These are phyloP conservation scores for Leptinotarsa rubiginosa DNA, from an alignment of 2,888 invertebrate genomes.

Conservation along the genomic window DNA sequence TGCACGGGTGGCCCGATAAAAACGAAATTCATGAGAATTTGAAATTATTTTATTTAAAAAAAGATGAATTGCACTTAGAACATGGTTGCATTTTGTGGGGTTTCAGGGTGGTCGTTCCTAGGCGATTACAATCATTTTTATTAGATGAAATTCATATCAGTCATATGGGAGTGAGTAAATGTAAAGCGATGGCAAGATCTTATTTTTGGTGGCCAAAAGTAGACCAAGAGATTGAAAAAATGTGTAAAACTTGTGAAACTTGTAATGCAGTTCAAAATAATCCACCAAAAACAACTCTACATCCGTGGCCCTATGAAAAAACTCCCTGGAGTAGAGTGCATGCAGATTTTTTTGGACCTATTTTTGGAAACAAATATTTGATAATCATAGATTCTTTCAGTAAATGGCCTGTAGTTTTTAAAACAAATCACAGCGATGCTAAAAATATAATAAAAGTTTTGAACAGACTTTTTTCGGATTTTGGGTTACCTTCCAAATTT, in stretches of 20 bases:
- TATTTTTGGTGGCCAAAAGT: slow-evolving; percentile 50
- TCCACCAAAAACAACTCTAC: slow-evolving; percentile 31
- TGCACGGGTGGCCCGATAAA: slow-evolving; percentile 16
- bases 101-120: slow-evolving; percentile 44
- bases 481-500: slow-evolving; percentile 50
- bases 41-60: neutral
- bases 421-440: slow-evolving; percentile 25
- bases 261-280: slow-evolving; percentile 28
- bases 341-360: slow-evolving; percentile 50
- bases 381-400: slow-evolving; percentile 49
- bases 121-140: slow-evolving; percentile 23
- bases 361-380: slow-evolving; percentile 44
- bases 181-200: slow-evolving; percentile 42
- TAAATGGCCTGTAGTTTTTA: slow-evolving; percentile 49
- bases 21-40: neutral
- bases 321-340: slow-evolving; percentile 44
- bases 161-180: slow-evolving; percentile 46
- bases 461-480: slow-evolving; percentile 25
- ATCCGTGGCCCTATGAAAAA: slow-evolving; percentile 31
- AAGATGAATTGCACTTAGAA: neutral
- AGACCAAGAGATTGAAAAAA: slow-evolving; percentile 19
- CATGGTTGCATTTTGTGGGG: slow-evolving; percentile 32
- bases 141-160: slow-evolving; percentile 39
- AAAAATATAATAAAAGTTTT: slow-evolving; percentile 23
- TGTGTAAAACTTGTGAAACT: slow-evolving; percentile 28